These are phyloP conservation scores for Alcis repandata DNA, from an alignment of 2,888 invertebrate species.

Conservation along the genomic window DNA sequence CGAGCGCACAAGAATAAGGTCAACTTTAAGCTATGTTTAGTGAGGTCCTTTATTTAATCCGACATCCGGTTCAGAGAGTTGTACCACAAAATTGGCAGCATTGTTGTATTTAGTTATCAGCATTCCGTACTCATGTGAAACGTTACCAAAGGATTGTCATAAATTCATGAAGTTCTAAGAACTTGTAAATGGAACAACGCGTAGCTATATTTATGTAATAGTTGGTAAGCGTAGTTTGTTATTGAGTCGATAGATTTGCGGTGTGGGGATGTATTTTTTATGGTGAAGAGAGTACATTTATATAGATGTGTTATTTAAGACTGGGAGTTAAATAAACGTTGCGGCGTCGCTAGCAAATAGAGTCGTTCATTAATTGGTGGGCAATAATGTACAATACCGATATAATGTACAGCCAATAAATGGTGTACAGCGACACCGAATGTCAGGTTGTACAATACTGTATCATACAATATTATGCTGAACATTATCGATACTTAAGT, in stretches of 20 bases:
- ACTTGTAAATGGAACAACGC: conserved; percentile 21
- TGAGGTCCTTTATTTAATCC: too few species aligned
- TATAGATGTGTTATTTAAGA: neutral
- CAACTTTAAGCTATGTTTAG: too few species aligned
- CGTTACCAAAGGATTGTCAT: conserved; percentile 30
- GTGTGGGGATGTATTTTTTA: conserved; percentile 7
- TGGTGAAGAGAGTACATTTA: neutral
- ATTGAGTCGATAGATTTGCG: conserved; percentile 8
- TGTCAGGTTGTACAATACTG: too few species aligned
- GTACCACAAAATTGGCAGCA: neutral
- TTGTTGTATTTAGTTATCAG: conserved; percentile 6
- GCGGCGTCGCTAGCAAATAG: too few species aligned
- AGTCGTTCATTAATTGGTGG: too few species aligned
- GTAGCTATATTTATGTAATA: conserved; percentile 5
- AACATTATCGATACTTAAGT: too few species aligned
- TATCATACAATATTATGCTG: too few species aligned
- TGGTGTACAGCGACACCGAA: too few species aligned
- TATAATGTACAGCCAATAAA: too few species aligned
- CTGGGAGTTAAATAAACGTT: neutral
- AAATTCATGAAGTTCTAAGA: conserved; percentile 40
- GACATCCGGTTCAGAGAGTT: neutral
- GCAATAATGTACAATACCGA: too few species aligned
- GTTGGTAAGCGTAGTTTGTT: conserved; percentile 8
- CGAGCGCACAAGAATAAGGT: too few species aligned
- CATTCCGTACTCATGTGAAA: conserved; percentile 30